These are phyloP conservation scores for Chaitophorus viminalis DNA, from an alignment of 2,888 invertebrate genomes.

Conservation along the genomic window DNA sequence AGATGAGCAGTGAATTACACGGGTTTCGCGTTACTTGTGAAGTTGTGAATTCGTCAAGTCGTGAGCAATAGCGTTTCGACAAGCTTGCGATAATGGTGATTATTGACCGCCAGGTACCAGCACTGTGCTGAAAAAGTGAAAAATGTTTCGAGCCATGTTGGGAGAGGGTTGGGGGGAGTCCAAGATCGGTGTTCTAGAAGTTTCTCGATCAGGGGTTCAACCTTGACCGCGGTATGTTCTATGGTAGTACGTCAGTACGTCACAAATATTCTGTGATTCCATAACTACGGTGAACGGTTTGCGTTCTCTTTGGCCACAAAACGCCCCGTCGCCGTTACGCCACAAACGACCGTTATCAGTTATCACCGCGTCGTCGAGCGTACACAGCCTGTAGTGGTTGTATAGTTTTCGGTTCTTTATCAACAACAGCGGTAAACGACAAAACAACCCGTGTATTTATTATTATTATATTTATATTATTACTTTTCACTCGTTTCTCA, in stretches of 20 bases:
- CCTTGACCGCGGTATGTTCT: too few relatives aligned
- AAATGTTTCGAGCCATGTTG: too few relatives aligned
- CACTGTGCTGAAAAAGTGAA: too few relatives aligned
- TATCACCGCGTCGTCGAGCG: neutral
- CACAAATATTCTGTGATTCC: neutral
- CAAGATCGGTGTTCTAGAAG: conserved; percentile 26
- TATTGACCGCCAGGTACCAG: neutral
- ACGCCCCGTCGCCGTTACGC: conserved; percentile 5
- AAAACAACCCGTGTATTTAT: neutral
- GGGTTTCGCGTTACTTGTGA: neutral
- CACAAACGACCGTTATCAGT: neutral
- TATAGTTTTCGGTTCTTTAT: neutral
- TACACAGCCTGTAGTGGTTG: too few relatives aligned
- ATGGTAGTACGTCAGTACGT: too few relatives aligned
- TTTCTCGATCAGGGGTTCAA: too few relatives aligned
- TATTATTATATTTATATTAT: neutral
- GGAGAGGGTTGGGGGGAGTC: too few relatives aligned
- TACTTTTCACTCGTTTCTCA: neutral
- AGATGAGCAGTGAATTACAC: neutral
- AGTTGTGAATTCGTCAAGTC: too few relatives aligned
- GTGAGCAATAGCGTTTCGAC: neutral
- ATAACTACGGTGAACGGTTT: neutral
- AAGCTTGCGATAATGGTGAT: neutral
- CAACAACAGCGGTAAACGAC: neutral
- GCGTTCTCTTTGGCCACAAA: conserved; percentile 13